Percentiles rank a stretch among this genome's conserved stretches.
Evolutionary conservation across 2,797 vertebrate species (phyloP).

Genomic region (Fistularia commersonii): DNA sequence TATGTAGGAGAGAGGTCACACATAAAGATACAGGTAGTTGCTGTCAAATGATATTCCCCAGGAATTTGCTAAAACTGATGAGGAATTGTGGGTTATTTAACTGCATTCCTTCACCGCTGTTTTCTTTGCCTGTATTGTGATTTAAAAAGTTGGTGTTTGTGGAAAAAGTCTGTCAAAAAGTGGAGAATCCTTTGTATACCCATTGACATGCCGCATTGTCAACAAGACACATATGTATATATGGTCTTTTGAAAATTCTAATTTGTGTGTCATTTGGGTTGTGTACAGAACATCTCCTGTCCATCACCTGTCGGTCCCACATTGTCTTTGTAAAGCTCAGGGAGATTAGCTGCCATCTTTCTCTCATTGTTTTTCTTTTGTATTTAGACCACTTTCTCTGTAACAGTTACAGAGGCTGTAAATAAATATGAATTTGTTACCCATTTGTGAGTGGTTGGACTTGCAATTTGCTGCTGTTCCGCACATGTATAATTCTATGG

Average conservation of each 20-base stretch:
- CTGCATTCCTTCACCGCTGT: background rate
- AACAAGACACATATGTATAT: constrained; percentile 33
- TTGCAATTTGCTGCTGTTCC: background rate
- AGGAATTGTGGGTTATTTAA: constrained; percentile 15
- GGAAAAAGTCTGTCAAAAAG: constrained; percentile 7
- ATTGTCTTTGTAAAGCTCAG: constrained; percentile 97
- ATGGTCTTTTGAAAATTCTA: constrained; percentile 28
- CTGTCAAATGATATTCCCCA: constrained; percentile 8
- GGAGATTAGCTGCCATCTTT: constrained; percentile 87
- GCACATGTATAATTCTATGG: no score
- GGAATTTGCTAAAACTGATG: constrained; percentile 21
- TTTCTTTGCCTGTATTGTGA: constrained; percentile 14
- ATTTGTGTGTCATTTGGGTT: constrained; percentile 63
- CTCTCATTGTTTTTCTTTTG: constrained; percentile 57
- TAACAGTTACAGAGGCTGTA: constrained; percentile 90
- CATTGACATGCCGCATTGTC: constrained; percentile 23
- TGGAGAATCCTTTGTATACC: constrained; percentile 15
- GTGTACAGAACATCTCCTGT: constrained; percentile 68
- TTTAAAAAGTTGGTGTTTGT: constrained; percentile 27
- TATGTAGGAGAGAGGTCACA: background rate
- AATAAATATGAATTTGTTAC: constrained; percentile 99
- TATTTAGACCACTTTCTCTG: constrained; percentile 87
- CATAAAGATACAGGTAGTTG: constrained; percentile 9
- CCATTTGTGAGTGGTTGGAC: constrained; percentile 48
- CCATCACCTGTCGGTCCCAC: constrained; percentile 78